Evolutionary conservation across 1,140 invertebrate species (phyloP), one percentile per base, ranked within the genome.

Genomic region (Acyrthosiphon pisum): DNA sequence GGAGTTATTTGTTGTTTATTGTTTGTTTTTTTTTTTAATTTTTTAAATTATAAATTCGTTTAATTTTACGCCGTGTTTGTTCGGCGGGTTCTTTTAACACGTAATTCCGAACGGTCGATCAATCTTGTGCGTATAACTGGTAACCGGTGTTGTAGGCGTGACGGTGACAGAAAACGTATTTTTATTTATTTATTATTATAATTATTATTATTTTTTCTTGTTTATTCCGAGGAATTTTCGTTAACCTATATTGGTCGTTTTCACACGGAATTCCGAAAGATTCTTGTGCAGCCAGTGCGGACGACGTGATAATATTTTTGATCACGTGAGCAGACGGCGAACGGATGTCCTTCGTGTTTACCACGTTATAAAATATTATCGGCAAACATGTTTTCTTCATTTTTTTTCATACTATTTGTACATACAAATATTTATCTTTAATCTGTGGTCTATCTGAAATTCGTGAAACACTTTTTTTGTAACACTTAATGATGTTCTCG

Each of bases 151-250:
- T 76, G 60, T 76, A 76, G 60, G 30, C 60, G n/a, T 76, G 30
- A 76, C 30, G 60, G n/a, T 18, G 14, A 76, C 14, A 76, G n/a
- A n/a, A 76, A 35, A 76, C 60, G 60, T 76, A 35, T n/a, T 76
- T 76, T 14, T 76, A 76, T 76, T 76, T 76, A 76, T 76, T 76
- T 76, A 76, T 76, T 76, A 76, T 76, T 76, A 35, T 76, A 76
- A 76, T 76, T 76, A 76, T 76, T 76, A 76, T n/a, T 35, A 0
- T n/a, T 68, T 76, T 35, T 76, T 76, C n/a, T 76, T 76, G 30
- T 76, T 76, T n/a, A 76, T 20, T 30, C 30, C 30, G n/a, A 6
- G 14, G n/a, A 76, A n/a, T 53, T 53, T 53, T 6, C 41, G 14
- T n/a, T n/a, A n/a, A 76, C 30, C 60, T 76, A n/a, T 68, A 76